Conservation (phyloP, 92 coral and sea anemone genomes). For the Epizoanthus fatuus region DNA sequence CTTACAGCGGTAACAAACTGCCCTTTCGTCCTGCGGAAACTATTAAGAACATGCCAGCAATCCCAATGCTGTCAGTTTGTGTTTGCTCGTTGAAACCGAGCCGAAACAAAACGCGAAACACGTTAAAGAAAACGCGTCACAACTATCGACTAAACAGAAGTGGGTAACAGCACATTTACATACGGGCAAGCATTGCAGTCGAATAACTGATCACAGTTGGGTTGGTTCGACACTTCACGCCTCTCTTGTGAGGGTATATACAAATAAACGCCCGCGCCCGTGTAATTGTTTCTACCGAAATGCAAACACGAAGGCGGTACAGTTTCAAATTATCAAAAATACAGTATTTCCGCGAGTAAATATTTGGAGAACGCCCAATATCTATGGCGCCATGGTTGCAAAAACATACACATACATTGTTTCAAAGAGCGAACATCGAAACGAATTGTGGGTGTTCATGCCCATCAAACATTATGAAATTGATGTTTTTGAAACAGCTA, state of each 20-base stretch:
- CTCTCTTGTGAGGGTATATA: too few species aligned
- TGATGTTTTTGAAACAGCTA: too few species aligned
- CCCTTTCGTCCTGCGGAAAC: not conserved
- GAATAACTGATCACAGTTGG: too few species aligned
- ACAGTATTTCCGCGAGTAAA: slow-evolving; percentile 17
- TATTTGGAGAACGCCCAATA: slow-evolving; percentile 18
- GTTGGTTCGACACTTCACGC: too few species aligned
- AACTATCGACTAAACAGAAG: too few species aligned
- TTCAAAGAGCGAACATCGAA: too few species aligned
- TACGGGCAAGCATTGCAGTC: too few species aligned
- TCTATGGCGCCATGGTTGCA: slow-evolving; percentile 17
- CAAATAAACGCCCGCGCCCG: too few species aligned
- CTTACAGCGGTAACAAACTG: not conserved
- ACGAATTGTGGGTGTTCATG: too few species aligned
- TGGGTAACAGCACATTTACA: too few species aligned
- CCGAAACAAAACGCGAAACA: not conserved
- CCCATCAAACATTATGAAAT: too few species aligned
- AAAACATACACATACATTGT: not conserved
- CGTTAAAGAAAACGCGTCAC: too few species aligned
- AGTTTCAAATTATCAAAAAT: not conserved
- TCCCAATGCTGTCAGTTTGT: slow-evolving; percentile 10
- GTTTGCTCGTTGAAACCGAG: not conserved
- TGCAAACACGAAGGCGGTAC: slow-evolving; percentile 4
- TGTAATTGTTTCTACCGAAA: not conserved
- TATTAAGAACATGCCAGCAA: not conserved